phyloP scores from a whole-genome alignment of 1,140 invertebrate species.

The Anoplophora glabripennis region DNA sequence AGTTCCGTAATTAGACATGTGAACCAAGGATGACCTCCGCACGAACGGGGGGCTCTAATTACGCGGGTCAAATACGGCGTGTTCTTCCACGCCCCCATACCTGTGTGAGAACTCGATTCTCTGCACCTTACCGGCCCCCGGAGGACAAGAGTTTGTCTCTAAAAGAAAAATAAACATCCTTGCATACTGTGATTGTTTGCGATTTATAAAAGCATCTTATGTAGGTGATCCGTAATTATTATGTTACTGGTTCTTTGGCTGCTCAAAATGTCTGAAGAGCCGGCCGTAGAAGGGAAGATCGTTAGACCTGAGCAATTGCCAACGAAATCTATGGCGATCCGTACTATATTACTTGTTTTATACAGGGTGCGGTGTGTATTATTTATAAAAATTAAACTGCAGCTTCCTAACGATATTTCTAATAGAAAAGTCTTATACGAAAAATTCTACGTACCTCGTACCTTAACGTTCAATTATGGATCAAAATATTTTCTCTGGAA shows the following conservation, averaged over 20 bases:
- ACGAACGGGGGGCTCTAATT: constrained; percentile 33
- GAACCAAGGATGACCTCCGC: constrained; percentile 27
- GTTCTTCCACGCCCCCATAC: constrained; percentile 35
- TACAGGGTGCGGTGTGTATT: no score
- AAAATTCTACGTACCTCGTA: no score
- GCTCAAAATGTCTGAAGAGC: no score
- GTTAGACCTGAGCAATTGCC: no score
- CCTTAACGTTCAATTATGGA: no score
- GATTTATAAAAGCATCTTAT: constrained; percentile 19
- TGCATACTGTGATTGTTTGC: constrained; percentile 15
- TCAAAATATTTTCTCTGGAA: no score
- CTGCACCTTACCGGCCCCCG: constrained; percentile 33
- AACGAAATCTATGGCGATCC: no score
- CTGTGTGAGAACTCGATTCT: constrained; percentile 36
- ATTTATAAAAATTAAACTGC: no score
- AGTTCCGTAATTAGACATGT: constrained; percentile 22
- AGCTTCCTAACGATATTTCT: no score
- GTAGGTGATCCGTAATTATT: neutral
- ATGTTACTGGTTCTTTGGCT: neutral
- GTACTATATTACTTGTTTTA: no score
- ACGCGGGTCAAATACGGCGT: constrained; percentile 37
- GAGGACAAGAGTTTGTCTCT: constrained; percentile 26
- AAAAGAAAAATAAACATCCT: constrained; percentile 16
- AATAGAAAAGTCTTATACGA: no score
- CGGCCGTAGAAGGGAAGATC: no score